These are phyloP conservation scores for Bradypodion ventrale DNA, from an alignment of 2,797 vertebrate species.

Conservation along the genomic window DNA sequence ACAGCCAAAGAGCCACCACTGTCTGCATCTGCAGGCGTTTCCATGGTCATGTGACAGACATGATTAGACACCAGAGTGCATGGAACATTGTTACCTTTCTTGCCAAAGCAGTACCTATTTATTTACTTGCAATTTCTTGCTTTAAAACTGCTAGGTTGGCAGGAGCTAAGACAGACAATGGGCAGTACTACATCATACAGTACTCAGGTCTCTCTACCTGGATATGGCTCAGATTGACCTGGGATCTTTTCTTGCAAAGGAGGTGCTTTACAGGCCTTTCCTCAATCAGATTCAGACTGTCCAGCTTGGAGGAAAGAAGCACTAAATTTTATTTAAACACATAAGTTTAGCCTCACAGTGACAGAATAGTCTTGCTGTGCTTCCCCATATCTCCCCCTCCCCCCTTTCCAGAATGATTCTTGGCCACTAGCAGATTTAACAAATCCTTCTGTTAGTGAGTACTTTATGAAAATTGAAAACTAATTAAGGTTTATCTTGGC, in stretches of 20 bases:
- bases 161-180: too few relatives aligned
- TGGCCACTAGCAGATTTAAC: conserved; percentile 63
- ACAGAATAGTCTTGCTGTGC: neutral
- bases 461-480: conserved; percentile 75
- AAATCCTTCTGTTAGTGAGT: conserved; percentile 73
- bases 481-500: conserved; percentile 74
- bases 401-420: conserved; percentile 55
- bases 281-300: neutral
- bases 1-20: too few relatives aligned
- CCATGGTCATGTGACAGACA: too few relatives aligned
- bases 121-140: too few relatives aligned
- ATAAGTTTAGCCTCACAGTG: neutral
- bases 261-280: neutral
- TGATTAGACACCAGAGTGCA: too few relatives aligned
- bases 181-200: too few relatives aligned
- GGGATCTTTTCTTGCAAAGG: neutral
- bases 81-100: too few relatives aligned
- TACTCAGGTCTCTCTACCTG: neutral
- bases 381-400: neutral
- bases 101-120: too few relatives aligned
- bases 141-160: too few relatives aligned
- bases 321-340: neutral
- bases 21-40: too few relatives aligned
- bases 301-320: neutral
- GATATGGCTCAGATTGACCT: neutral